Percentiles rank a stretch among this genome's conserved stretches.
These are phyloP conservation scores for Ammodytes marinus DNA, from an alignment of 2,113 vertebrate species.

Conservation along the genomic window DNA sequence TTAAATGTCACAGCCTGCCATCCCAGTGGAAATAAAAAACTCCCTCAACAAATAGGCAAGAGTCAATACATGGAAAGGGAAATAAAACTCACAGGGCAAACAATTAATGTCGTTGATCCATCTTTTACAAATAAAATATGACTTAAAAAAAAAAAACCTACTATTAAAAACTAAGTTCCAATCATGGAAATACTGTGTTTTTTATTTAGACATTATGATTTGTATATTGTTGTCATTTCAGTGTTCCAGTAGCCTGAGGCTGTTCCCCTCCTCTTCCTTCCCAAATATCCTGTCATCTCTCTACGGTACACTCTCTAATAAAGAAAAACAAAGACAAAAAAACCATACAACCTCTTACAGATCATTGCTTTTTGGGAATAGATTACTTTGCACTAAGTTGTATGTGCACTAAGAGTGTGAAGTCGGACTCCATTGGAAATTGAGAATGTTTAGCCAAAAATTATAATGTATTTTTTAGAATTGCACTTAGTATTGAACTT, in stretches of 20 bases:
- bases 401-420: not conserved
- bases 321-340: not conserved
- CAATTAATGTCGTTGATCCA: not conserved
- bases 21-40: constrained; percentile 51
- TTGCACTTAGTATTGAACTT: too few relatives aligned
- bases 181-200: not conserved
- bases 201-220: not conserved
- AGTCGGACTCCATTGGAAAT: too few relatives aligned
- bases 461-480: too few relatives aligned
- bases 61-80: constrained; percentile 9
- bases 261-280: not conserved
- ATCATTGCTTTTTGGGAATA: not conserved
- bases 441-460: too few relatives aligned
- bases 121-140: not conserved
- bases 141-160: not conserved
- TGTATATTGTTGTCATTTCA: not conserved
- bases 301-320: not conserved
- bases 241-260: too few relatives aligned
- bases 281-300: not conserved
- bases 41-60: constrained; percentile 62
- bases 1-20: not conserved
- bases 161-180: not conserved
- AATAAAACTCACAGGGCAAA: not conserved
- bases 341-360: not conserved
- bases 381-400: not conserved